Conservation (phyloP, 2,888 invertebrate genomes). For the Anoncus sp. region DNA sequence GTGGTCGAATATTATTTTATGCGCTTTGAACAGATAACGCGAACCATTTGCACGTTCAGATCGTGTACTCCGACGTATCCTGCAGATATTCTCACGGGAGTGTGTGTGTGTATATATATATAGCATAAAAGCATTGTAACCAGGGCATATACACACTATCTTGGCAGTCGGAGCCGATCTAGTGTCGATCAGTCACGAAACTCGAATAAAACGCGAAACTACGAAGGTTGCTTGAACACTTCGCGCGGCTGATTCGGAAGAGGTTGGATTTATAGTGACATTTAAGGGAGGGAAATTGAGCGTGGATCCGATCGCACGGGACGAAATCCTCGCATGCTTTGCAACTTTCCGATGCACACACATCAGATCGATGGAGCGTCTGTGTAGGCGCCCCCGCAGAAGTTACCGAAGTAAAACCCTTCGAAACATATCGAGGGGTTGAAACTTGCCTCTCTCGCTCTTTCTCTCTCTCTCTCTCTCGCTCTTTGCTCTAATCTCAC, state of each 20-base stretch:
- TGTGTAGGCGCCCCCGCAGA: neutral
- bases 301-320: conserved; percentile 23
- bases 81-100: conserved; percentile 12
- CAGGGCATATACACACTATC: conserved; percentile 16
- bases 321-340: conserved; percentile 18
- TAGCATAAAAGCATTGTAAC: conserved; percentile 17
- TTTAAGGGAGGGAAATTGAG: conserved; percentile 49
- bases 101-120: conserved; percentile 14
- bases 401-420: neutral
- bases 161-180: neutral
- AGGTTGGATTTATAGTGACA: conserved; percentile 45
- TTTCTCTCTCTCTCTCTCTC: neutral
- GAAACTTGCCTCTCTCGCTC: neutral
- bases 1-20: conserved; percentile 36
- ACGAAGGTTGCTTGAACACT: conserved; percentile 33
- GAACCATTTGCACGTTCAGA: conserved; percentile 41
- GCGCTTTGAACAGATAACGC: conserved; percentile 34
- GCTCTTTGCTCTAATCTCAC: conserved; percentile 15
- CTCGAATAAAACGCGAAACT: conserved; percentile 57
- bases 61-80: conserved; percentile 26
- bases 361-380: neutral
- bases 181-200: conserved; percentile 56
- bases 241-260: neutral
- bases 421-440: neutral
- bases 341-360: conserved; percentile 38